These are phyloP conservation scores for Notechis scutatus DNA, from an alignment of 2,113 vertebrate species.

Conservation along the genomic window DNA sequence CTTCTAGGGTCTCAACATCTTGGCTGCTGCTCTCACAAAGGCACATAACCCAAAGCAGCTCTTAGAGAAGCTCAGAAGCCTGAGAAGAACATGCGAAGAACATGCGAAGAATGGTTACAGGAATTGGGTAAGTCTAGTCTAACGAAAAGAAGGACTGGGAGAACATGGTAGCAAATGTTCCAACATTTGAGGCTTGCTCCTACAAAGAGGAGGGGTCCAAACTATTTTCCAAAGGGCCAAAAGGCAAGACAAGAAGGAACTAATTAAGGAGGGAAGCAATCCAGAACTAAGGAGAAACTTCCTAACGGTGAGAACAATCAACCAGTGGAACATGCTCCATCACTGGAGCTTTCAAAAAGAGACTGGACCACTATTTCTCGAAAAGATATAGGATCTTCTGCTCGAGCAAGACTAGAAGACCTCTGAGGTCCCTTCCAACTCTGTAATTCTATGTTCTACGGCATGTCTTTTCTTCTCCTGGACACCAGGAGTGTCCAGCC, in stretches of 20 bases:
- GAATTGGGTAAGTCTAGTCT: neutral
- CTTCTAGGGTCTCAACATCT: too few species aligned
- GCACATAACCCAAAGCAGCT: neutral
- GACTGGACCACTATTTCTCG: neutral
- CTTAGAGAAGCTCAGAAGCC: neutral
- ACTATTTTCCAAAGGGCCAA: neutral
- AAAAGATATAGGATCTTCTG: neutral
- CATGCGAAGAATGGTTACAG: neutral
- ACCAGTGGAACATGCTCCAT: neutral
- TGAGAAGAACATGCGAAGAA: neutral
- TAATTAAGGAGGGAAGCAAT: neutral
- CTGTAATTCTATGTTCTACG: neutral
- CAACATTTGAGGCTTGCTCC: neutral
- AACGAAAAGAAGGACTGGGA: neutral
- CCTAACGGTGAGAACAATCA: neutral
- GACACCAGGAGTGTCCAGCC: neutral
- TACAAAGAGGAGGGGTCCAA: neutral
- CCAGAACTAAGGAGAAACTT: neutral
- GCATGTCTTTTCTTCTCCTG: rapidly evolving
- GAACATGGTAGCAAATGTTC: neutral
- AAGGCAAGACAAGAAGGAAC: neutral
- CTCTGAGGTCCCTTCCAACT: neutral
- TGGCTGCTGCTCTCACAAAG: neutral
- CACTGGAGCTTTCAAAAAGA: neutral
- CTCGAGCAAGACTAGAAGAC: neutral